Conservation (phyloP, 2,888 invertebrate genomes). For the Buathra laborator region DNA sequence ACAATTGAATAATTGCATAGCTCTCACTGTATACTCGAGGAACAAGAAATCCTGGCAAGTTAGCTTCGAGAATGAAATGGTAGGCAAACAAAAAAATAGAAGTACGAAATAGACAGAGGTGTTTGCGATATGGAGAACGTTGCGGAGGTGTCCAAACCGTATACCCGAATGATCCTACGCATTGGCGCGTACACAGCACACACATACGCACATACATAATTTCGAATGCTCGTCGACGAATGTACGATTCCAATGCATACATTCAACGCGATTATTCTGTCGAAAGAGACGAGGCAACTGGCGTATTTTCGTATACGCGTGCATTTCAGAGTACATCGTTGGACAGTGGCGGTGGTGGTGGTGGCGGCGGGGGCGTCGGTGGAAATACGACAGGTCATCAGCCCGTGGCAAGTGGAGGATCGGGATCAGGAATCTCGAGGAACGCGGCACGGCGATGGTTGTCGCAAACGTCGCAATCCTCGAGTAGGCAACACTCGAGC, state of each 20-base stretch:
- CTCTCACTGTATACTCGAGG: too few relatives aligned
- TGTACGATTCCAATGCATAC: background rate
- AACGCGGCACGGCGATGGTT: constrained; percentile 82
- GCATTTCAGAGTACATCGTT: constrained; percentile 80
- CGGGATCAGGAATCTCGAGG: constrained; percentile 82
- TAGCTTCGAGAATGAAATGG: too few relatives aligned
- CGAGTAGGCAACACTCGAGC: constrained; percentile 79
- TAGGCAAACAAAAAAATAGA: too few relatives aligned
- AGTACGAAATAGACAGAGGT: too few relatives aligned
- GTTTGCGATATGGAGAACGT: too few relatives aligned
- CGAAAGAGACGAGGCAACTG: constrained; percentile 33
- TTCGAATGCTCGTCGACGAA: background rate
- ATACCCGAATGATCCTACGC: too few relatives aligned
- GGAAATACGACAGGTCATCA: constrained; percentile 76
- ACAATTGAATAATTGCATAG: too few relatives aligned
- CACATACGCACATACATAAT: background rate
- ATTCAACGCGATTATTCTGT: background rate
- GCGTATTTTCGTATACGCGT: constrained; percentile 9
- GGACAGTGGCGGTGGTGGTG: constrained; percentile 76
- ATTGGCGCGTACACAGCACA: too few relatives aligned
- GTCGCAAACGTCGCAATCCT: constrained; percentile 80
- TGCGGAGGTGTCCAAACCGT: too few relatives aligned
- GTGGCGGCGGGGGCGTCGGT: constrained; percentile 51
- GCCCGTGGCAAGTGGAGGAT: constrained; percentile 76
- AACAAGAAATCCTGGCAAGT: too few relatives aligned